Evolutionary conservation across 2,797 vertebrate genomes (phyloP).

Genomic region (Chlorospingus semifuscus): DNA sequence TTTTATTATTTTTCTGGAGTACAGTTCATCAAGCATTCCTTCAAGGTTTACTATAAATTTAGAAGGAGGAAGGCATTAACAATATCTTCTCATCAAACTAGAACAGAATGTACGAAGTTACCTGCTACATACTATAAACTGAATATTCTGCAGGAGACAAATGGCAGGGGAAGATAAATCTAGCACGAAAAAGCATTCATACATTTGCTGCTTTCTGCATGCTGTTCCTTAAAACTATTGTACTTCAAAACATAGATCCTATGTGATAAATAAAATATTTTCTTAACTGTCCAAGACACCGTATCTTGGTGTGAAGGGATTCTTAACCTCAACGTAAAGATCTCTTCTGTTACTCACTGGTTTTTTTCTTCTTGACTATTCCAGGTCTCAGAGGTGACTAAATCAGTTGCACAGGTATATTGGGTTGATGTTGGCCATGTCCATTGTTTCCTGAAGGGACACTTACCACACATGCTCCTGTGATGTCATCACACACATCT

Average conservation of each 20-base stretch:
- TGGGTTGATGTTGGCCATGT: not conserved
- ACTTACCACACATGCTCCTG: conserved; percentile 89
- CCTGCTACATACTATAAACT: not conserved
- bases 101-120: not conserved
- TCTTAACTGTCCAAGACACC: not conserved
- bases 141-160: not conserved
- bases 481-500: conserved; percentile 82
- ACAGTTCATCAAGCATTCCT: not conserved
- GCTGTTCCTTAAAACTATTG: not conserved
- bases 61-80: not conserved
- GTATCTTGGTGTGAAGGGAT: not conserved
- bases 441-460: not conserved
- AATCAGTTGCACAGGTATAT: not conserved
- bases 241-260: not conserved
- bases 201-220: not conserved
- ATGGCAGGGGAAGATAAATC: not conserved
- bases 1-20: not conserved
- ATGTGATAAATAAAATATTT: not conserved
- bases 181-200: not conserved
- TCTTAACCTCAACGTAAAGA: not conserved
- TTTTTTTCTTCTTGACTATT: not conserved
- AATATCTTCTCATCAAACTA: not conserved
- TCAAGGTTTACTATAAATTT: not conserved
- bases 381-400: not conserved
- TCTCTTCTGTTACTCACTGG: not conserved